phyloP scores from a whole-genome alignment of 2,797 vertebrate species.

The Dicrostonyx torquatus region DNA sequence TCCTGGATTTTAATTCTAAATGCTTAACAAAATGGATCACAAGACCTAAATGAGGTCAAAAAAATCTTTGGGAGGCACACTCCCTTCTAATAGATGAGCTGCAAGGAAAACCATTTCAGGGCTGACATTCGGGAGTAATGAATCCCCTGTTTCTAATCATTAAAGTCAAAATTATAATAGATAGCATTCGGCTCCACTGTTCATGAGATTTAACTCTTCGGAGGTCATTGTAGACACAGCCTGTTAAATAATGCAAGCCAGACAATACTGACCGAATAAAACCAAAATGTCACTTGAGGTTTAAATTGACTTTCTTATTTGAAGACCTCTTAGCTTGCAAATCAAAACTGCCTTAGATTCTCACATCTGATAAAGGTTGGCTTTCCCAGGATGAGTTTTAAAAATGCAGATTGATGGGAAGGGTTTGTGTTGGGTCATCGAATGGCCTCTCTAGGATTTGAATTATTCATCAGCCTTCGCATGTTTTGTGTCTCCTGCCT shows the following conservation, averaged over 20 bases:
- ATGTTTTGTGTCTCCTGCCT: conserved; percentile 77
- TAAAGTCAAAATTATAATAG: conserved; percentile 67
- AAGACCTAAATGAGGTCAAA: conserved; percentile 49
- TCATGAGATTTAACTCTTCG: conserved; percentile 83
- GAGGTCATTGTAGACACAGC: conserved; percentile 76
- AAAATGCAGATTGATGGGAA: conserved; percentile 84
- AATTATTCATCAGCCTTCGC: conserved; percentile 86
- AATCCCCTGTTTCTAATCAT: conserved; percentile 65
- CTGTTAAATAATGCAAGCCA: conserved; percentile 86
- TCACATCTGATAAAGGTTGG: conserved; percentile 71
- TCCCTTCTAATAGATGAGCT: conserved; percentile 54
- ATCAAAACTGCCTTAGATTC: conserved; percentile 81
- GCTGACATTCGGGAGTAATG: conserved; percentile 56
- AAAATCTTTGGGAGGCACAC: neutral
- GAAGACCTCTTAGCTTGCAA: conserved; percentile 83
- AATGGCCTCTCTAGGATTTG: conserved; percentile 80
- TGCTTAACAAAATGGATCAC: conserved; percentile 46
- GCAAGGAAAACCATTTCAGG: conserved; percentile 66
- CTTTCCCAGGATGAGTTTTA: conserved; percentile 74
- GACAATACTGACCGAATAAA: conserved; percentile 85
- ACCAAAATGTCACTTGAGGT: conserved; percentile 82
- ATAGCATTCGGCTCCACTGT: conserved; percentile 65
- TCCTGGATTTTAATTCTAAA: conserved; percentile 2
- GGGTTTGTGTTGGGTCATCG: conserved; percentile 80
- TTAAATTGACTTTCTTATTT: conserved; percentile 85